Evolutionary conservation across 2,113 vertebrate genomes (phyloP), one percentile per base, ranked within the genome.

Genomic region (Anser cygnoides): DNA sequence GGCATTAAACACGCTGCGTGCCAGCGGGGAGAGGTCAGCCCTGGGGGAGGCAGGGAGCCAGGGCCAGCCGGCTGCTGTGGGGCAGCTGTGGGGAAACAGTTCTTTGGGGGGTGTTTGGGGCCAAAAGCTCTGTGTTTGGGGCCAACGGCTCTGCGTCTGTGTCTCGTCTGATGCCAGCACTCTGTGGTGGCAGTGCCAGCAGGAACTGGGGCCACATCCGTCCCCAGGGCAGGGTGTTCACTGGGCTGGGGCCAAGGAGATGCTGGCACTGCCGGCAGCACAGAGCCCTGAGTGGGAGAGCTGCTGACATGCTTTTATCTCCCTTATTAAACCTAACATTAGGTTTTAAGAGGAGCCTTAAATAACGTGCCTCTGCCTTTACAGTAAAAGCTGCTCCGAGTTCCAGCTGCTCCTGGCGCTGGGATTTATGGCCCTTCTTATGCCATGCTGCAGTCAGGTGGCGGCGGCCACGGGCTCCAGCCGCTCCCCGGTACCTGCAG

Each of bases 281-380:
- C 65, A 0, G 5, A 61, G 31, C 46, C 20, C 57, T 12, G 35
- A 41, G 43, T 11, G 62, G 84, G 41, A 85, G 61, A 74, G 78
- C 79, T 44, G 49, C 88, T 81, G 88, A 68, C 55, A 29, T 7
- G 75, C 87, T 93, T 96, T 94, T 87, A 94, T 92, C 61, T 92
- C 76, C 79, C 72, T 94, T 93, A 87, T 95, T 94, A 95, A 95
- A 96, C 90, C 79, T 92, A 88, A 92, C 95, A 81, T 95, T 89
- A 96, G 79, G 80, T 95, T 96, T 96, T 96, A 96, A 96, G 83
- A 96, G 92, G 15, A 49, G 43, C 43, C 57, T 95, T 93, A 95
- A 95, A 95, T 93, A 95, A 95, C 6, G 37, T 89, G 94, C 68
- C 29, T 14, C 83, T 94, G 94, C 68, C 85, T 90, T 71, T 41